Conservation (phyloP, 2,888 invertebrate genomes). For the Chromoteleia sp. region DNA sequence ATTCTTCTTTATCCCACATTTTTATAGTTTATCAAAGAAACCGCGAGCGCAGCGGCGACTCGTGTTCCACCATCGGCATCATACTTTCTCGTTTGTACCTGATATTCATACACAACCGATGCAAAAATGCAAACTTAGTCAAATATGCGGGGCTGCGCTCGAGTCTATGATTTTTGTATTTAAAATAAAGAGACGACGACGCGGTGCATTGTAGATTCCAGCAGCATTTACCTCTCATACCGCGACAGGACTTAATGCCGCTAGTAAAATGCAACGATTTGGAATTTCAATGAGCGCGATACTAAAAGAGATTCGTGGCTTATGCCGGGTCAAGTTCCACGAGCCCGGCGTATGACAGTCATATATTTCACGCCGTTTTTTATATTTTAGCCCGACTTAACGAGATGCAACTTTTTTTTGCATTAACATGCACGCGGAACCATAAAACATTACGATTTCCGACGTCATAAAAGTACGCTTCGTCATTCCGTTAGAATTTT, state of each 20-base stretch:
- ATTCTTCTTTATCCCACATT: too few species aligned
- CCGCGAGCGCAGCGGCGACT: too few species aligned
- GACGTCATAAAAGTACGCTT: constrained; percentile 36
- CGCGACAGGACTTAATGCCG: constrained; percentile 42
- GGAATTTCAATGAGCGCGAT: constrained; percentile 68
- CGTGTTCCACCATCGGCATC: neutral
- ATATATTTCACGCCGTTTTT: constrained; percentile 64
- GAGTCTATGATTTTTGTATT: constrained; percentile 44
- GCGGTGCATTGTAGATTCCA: constrained; percentile 62
- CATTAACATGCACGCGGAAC: constrained; percentile 47
- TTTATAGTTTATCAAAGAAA: too few species aligned
- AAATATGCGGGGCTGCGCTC: constrained; percentile 41
- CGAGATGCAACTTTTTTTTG: constrained; percentile 56
- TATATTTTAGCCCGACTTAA: constrained; percentile 34
- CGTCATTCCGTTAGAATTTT: constrained; percentile 17
- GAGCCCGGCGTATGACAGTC: constrained; percentile 57
- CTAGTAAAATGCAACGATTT: constrained; percentile 66
- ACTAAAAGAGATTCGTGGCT: constrained; percentile 60
- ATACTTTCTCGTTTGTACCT: constrained; percentile 17
- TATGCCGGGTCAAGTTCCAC: constrained; percentile 54
- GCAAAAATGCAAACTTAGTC: constrained; percentile 43
- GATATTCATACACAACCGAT: constrained; percentile 39
- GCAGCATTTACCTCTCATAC: constrained; percentile 54
- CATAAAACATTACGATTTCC: constrained; percentile 50
- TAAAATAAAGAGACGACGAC: constrained; percentile 42